phyloP scores from a whole-genome alignment of 2,797 vertebrate species.

The Tragelaphus oryx region DNA sequence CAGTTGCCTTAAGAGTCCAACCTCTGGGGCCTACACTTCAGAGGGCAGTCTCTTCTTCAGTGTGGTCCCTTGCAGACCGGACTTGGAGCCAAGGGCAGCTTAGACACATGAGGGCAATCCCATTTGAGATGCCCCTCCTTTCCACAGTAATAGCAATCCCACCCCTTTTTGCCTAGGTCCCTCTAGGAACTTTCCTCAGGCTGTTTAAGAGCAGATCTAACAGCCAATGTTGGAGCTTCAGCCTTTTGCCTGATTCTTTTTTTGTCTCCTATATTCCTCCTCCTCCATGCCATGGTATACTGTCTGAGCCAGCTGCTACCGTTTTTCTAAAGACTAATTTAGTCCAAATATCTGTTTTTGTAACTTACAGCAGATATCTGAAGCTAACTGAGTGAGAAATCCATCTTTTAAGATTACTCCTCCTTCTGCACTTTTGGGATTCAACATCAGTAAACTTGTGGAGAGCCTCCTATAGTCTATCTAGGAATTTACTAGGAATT shows the following conservation, averaged over 20 bases:
- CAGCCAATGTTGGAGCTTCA: not conserved
- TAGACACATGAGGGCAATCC: not conserved
- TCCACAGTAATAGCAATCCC: not conserved
- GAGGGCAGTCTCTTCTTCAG: not conserved
- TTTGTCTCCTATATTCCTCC: not conserved
- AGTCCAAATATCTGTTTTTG: not conserved
- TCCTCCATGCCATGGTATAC: not conserved
- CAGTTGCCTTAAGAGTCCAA: not conserved
- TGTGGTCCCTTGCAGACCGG: not conserved
- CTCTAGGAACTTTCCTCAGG: not conserved
- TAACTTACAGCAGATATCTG: not conserved
- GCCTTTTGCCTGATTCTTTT: not conserved
- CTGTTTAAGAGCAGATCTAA: not conserved
- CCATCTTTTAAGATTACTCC: not conserved
- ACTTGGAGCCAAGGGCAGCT: not conserved
- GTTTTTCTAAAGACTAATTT: not conserved
- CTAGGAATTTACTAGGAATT: not conserved
- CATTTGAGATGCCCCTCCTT: not conserved
- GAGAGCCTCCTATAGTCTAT: not conserved
- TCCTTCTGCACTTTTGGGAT: not conserved
- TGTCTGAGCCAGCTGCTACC: not conserved
- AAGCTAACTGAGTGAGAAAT: not conserved
- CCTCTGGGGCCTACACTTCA: not conserved
- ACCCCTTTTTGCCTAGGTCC: not conserved
- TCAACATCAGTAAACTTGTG: not conserved